phyloP scores from a whole-genome alignment of 2,888 invertebrate species.

The Tenthredo mesomela region DNA sequence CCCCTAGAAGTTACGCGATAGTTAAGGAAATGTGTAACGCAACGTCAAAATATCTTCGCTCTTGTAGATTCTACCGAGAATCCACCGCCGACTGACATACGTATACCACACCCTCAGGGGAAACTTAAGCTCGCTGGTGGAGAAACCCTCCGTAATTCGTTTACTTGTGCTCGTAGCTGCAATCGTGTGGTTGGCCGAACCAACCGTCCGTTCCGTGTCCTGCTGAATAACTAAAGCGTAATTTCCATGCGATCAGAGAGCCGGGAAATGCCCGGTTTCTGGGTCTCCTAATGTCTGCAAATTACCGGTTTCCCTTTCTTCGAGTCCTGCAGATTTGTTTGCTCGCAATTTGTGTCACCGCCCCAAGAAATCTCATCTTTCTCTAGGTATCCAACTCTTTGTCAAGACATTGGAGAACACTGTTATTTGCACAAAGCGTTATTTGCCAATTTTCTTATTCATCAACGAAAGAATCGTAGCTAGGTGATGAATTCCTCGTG shows the following conservation, averaged over 20 bases:
- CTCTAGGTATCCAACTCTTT: background rate
- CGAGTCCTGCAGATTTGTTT: slow-evolving; percentile 2
- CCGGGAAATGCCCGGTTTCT: background rate
- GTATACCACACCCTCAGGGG: slow-evolving; percentile 8
- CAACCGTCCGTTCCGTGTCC: slow-evolving; percentile 32
- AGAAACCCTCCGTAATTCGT: slow-evolving; percentile 45
- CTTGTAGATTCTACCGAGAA: slow-evolving; percentile 21
- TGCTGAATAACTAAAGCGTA: slow-evolving; percentile 44
- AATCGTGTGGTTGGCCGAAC: slow-evolving; percentile 42
- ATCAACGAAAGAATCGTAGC: background rate
- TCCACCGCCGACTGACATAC: background rate
- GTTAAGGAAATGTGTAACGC: slow-evolving; percentile 28
- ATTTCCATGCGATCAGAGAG: slow-evolving; percentile 37
- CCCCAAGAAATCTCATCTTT: background rate
- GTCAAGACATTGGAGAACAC: background rate
- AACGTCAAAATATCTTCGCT: slow-evolving; percentile 25
- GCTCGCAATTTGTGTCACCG: background rate
- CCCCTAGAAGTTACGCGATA: slow-evolving; percentile 4
- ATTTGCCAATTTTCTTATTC: background rate
- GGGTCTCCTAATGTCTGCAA: slow-evolving; percentile 29
- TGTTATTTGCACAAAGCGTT: background rate
- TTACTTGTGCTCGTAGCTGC: slow-evolving; percentile 36
- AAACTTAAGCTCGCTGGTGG: slow-evolving; percentile 24
- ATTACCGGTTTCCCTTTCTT: slow-evolving; percentile 23
- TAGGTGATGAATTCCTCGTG: background rate